Conservation (phyloP, 2,113 vertebrate species). For the Sigmodon hispidus region DNA sequence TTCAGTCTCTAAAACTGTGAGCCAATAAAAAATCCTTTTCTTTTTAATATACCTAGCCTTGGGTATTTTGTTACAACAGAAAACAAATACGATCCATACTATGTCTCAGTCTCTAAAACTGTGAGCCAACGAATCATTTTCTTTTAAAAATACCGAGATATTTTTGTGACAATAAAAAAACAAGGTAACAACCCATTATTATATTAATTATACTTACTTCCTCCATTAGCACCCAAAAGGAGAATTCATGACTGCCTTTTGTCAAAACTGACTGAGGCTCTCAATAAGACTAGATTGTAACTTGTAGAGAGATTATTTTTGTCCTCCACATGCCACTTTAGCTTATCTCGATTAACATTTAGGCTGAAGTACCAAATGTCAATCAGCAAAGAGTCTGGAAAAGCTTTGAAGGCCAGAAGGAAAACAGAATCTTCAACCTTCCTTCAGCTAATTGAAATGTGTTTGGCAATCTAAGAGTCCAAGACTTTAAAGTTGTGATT, state of each 20-base stretch:
- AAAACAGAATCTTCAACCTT: slow-evolving; percentile 68
- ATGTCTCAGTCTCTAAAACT: neutral
- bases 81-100: neutral
- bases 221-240: neutral
- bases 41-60: neutral
- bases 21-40: neutral
- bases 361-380: slow-evolving; percentile 46
- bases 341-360: slow-evolving; percentile 51
- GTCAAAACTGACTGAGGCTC: neutral
- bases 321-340: neutral
- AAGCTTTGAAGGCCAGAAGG: slow-evolving; percentile 53
- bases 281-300: neutral
- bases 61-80: neutral
- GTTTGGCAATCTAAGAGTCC: slow-evolving; percentile 75
- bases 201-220: neutral
- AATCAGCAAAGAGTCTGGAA: slow-evolving; percentile 52
- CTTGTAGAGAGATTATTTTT: neutral
- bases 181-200: neutral
- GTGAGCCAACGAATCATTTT: neutral
- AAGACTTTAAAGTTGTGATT: slow-evolving; percentile 85
- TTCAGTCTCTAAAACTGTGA: neutral
- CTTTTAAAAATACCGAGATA: neutral
- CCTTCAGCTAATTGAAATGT: slow-evolving; percentile 74
- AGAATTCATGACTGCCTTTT: neutral
- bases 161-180: slow-evolving; percentile 23